Conservation (phyloP, 2,888 invertebrate genomes). For the Clunio marinus region DNA sequence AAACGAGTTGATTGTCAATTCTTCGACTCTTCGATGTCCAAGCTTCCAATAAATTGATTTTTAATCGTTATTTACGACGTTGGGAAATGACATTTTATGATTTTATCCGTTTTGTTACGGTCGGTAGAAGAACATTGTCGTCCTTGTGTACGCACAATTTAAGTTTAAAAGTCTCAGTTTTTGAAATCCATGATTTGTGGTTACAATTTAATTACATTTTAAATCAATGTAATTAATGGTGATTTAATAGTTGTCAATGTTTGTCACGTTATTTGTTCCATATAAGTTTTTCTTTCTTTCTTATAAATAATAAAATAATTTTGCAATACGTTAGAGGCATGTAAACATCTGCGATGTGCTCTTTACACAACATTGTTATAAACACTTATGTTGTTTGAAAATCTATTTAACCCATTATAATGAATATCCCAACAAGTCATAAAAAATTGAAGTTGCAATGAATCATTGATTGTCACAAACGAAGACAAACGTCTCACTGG, state of each 20-base stretch:
- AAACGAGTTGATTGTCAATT: slow-evolving; percentile 8
- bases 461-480: background rate
- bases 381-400: too few relatives aligned
- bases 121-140: background rate
- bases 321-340: background rate
- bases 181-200: background rate
- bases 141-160: slow-evolving; percentile 20
- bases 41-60: slow-evolving; percentile 38
- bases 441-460: background rate
- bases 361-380: too few relatives aligned
- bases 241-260: background rate
- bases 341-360: background rate
- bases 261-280: slow-evolving; percentile 16
- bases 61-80: slow-evolving; percentile 38
- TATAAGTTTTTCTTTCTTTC: background rate
- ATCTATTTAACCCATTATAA: too few relatives aligned
- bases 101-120: background rate
- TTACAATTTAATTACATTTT: slow-evolving; percentile 16
- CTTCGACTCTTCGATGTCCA: slow-evolving; percentile 26
- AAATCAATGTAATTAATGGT: background rate
- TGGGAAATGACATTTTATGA: slow-evolving; percentile 37
- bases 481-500: background rate
- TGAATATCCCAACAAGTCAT: too few relatives aligned
- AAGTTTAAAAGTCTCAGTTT: slow-evolving; percentile 6
- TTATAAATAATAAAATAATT: background rate